A percentile compares a stretch with the other conserved stretches of the same genome.
Conservation (phyloP, 2,113 vertebrate genomes). For the Thymallus thymallus region DNA sequence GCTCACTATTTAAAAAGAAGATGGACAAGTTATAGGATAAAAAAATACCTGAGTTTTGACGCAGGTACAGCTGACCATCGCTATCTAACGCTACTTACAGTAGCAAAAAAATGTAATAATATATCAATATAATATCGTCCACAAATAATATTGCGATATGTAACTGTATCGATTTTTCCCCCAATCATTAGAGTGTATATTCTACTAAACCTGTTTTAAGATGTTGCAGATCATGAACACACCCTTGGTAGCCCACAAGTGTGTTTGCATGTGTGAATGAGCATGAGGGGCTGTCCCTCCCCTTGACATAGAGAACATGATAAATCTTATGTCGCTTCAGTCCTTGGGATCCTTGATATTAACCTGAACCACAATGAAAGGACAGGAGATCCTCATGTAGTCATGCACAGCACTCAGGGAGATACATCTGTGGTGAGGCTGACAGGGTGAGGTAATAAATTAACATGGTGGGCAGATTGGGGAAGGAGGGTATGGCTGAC, state of each 20-base stretch:
- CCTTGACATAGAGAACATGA: conserved; percentile 14
- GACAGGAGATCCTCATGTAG: conserved; percentile 37
- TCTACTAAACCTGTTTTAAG: not conserved
- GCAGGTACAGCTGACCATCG: too few relatives aligned
- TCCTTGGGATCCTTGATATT: conserved; percentile 30
- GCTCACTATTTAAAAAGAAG: too few relatives aligned
- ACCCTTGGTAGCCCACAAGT: not conserved
- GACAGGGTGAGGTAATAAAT: conserved; percentile 55
- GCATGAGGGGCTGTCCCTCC: conserved; percentile 2
- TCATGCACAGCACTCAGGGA: conserved; percentile 19
- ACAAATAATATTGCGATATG: too few relatives aligned
- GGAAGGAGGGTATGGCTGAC: not conserved
- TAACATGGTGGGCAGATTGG: conserved; percentile 29
- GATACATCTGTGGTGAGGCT: conserved; percentile 35
- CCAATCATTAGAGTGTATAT: not conserved
- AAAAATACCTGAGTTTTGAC: too few relatives aligned
- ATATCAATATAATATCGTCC: too few relatives aligned
- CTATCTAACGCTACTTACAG: too few relatives aligned
- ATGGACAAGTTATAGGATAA: too few relatives aligned
- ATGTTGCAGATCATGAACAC: not conserved
- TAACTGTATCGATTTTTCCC: too few relatives aligned
- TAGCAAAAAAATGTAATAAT: too few relatives aligned
- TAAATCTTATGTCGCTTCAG: conserved; percentile 18
- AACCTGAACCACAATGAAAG: conserved; percentile 52
- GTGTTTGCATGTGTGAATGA: not conserved